Conservation (phyloP, 2,888 invertebrate species). For the Acrobeloides nanus region DNA sequence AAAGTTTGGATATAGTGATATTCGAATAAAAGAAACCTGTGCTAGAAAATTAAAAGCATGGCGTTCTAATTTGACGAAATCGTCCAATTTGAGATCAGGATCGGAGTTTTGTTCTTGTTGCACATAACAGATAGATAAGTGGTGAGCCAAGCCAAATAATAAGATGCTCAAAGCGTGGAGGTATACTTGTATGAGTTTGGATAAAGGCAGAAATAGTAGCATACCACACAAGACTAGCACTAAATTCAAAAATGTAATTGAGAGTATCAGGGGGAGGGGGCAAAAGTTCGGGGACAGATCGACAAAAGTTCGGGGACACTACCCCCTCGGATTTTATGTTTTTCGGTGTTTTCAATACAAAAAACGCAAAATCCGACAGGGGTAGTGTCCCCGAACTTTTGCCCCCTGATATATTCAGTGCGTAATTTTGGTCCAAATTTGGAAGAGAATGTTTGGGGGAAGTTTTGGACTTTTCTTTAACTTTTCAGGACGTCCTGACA, state of each 20-base stretch:
- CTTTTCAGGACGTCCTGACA: too few relatives aligned
- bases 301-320: too few relatives aligned
- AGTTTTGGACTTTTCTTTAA: background rate
- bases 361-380: too few relatives aligned
- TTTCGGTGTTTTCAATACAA: too few relatives aligned
- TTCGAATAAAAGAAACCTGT: constrained; percentile 28
- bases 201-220: constrained; percentile 58
- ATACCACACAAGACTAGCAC: constrained; percentile 58
- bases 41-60: constrained; percentile 43
- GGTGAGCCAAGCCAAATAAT: constrained; percentile 56
- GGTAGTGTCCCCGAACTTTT: too few relatives aligned
- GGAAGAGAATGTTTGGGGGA: background rate
- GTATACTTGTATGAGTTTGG: constrained; percentile 58
- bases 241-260: constrained; percentile 44
- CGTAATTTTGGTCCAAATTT: background rate
- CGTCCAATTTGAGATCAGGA: constrained; percentile 38
- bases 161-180: constrained; percentile 57
- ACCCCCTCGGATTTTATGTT: too few relatives aligned
- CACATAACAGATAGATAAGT: constrained; percentile 57
- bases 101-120: constrained; percentile 44
- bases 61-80: constrained; percentile 48
- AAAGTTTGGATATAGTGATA: constrained; percentile 4
- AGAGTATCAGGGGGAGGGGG: too few relatives aligned
- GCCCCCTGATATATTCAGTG: too few relatives aligned
- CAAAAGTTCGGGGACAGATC: too few relatives aligned